Conservation (phyloP, 53 echinoderm and acorn worm species). For the Holothuria leucospilota region DNA sequence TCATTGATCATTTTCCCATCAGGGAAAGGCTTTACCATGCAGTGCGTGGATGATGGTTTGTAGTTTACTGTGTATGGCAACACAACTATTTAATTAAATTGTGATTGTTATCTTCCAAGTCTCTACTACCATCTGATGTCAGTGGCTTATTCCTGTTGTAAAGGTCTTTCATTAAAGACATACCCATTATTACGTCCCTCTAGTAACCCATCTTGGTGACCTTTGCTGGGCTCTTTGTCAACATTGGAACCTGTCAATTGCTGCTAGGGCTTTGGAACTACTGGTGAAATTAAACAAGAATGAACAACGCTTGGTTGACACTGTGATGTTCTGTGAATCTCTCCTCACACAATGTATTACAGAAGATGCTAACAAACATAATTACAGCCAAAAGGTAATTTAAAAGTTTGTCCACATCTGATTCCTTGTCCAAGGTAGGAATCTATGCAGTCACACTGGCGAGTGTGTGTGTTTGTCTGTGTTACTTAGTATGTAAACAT, state of each 20-base stretch:
- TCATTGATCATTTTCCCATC: too few species aligned
- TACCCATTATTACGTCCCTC: background rate
- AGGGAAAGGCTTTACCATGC: too few species aligned
- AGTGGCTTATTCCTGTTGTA: background rate
- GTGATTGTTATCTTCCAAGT: too few species aligned
- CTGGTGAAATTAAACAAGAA: conserved; percentile 26
- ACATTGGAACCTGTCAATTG: conserved; percentile 42
- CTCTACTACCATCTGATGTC: too few species aligned
- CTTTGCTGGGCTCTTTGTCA: conserved; percentile 40
- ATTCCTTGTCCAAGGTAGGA: too few species aligned
- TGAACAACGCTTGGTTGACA: background rate
- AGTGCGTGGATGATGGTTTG: too few species aligned
- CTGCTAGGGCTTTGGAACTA: conserved; percentile 39
- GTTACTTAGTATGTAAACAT: too few species aligned
- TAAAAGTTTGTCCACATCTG: too few species aligned
- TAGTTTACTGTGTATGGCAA: too few species aligned
- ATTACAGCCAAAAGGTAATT: conserved; percentile 68
- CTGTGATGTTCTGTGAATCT: background rate
- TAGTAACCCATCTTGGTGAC: conserved; percentile 12
- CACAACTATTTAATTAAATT: too few species aligned
- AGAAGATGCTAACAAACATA: conserved; percentile 2
- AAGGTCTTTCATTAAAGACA: background rate
- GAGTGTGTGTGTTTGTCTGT: too few species aligned
- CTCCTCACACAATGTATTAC: conserved; percentile 36
- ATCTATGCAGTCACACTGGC: too few species aligned